Conservation (phyloP, 2,113 vertebrate species). For the Plestiodon gilberti region DNA sequence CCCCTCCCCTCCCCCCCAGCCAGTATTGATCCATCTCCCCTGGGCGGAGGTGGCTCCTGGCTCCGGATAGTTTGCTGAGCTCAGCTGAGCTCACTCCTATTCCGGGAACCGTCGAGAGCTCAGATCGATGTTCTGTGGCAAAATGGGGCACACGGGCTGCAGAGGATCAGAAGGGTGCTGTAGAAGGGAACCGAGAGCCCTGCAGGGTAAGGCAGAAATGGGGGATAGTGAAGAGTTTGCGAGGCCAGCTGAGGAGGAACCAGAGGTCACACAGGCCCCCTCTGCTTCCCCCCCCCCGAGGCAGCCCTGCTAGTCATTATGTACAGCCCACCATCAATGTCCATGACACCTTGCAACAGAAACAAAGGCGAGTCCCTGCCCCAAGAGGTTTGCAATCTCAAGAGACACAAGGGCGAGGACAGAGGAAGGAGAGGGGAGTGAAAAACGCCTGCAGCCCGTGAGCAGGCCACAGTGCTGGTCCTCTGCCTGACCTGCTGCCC, state of each 20-base stretch:
- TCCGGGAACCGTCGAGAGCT: conserved; percentile 4
- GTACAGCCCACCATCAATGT: no score
- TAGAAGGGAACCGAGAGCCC: background rate
- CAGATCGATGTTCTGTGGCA: background rate
- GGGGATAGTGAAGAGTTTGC: background rate
- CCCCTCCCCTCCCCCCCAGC: background rate
- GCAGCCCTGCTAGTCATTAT: no score
- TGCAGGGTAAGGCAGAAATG: background rate
- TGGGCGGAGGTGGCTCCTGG: background rate
- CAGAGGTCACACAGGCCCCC: background rate
- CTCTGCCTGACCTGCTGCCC: background rate
- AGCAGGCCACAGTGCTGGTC: background rate
- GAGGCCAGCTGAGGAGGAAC: background rate
- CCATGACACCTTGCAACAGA: no score
- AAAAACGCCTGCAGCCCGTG: no score
- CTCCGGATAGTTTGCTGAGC: background rate
- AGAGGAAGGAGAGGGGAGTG: no score
- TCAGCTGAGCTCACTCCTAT: conserved; percentile 9
- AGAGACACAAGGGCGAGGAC: no score
- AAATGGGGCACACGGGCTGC: background rate
- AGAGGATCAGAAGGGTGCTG: rapidly evolving
- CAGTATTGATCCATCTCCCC: background rate
- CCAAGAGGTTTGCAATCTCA: no score
- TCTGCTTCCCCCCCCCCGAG: background rate
- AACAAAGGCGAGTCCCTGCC: no score